Evolutionary conservation across 2,888 invertebrate genomes (phyloP).

Genomic region (Cerceris ruficornis): DNA sequence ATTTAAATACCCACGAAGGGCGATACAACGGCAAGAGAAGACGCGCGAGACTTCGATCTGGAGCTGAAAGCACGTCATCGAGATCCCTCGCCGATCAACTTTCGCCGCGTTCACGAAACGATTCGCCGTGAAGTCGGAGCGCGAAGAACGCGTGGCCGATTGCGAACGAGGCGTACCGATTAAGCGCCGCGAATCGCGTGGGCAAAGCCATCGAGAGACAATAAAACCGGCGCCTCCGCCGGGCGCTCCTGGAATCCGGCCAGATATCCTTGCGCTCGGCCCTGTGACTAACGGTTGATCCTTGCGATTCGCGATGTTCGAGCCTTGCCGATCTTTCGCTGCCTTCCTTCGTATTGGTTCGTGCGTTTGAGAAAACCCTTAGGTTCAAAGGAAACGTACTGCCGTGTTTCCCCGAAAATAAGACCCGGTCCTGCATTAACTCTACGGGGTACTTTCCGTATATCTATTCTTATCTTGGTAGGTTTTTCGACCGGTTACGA

Average conservation of each 20-base stretch:
- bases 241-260: slow-evolving; percentile 66
- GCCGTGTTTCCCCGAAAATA: no score
- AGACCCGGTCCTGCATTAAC: no score
- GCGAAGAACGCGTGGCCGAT: slow-evolving; percentile 46
- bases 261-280: slow-evolving; percentile 59
- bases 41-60: background rate
- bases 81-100: slow-evolving; percentile 20
- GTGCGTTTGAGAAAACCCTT: no score
- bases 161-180: slow-evolving; percentile 44
- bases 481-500: no score
- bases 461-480: no score
- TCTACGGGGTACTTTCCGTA: no score
- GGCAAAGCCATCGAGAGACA: slow-evolving; percentile 63
- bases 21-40: background rate
- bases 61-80: background rate
- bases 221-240: slow-evolving; percentile 64
- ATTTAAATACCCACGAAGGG: no score
- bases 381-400: no score
- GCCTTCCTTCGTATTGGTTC: no score
- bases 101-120: slow-evolving; percentile 29
- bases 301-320: slow-evolving; percentile 44
- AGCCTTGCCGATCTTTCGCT: background rate
- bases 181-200: slow-evolving; percentile 62
- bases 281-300: slow-evolving; percentile 45
- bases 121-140: slow-evolving; percentile 24